phyloP scores from a whole-genome alignment of 2,797 vertebrate genomes.

The Caiman crocodilus region DNA sequence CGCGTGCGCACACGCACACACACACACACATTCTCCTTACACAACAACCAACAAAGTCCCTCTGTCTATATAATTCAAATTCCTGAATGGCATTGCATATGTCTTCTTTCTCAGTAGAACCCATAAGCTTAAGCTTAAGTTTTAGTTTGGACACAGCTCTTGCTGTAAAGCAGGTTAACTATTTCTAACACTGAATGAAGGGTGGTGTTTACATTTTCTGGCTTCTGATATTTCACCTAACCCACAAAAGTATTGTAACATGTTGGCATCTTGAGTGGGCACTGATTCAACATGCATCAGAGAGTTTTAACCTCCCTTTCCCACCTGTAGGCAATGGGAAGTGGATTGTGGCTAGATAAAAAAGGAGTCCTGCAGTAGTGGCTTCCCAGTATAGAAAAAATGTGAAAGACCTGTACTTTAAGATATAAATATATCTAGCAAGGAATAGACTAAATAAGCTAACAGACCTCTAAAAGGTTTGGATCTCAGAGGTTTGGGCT shows the following conservation, averaged over 20 bases:
- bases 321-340: not conserved
- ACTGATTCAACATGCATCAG: not conserved
- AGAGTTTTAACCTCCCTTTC: not conserved
- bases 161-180: no score
- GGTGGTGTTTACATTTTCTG: no score
- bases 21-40: no score
- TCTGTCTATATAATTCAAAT: no score
- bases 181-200: no score
- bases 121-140: no score
- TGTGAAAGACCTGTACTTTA: not conserved
- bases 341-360: not conserved
- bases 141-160: no score
- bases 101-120: no score
- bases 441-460: not conserved
- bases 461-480: not conserved
- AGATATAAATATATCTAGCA: not conserved
- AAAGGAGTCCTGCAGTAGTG: not conserved
- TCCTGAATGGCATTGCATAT: no score
- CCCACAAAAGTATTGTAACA: not conserved
- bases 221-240: no score
- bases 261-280: not conserved
- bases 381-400: not conserved
- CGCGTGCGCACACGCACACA: accelerated
- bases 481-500: not conserved
- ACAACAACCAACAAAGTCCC: no score